A percentile compares a stretch with the other conserved stretches of the same genome.
phyloP scores from a whole-genome alignment of 2,113 vertebrate genomes.

The Notothenia rossii region DNA sequence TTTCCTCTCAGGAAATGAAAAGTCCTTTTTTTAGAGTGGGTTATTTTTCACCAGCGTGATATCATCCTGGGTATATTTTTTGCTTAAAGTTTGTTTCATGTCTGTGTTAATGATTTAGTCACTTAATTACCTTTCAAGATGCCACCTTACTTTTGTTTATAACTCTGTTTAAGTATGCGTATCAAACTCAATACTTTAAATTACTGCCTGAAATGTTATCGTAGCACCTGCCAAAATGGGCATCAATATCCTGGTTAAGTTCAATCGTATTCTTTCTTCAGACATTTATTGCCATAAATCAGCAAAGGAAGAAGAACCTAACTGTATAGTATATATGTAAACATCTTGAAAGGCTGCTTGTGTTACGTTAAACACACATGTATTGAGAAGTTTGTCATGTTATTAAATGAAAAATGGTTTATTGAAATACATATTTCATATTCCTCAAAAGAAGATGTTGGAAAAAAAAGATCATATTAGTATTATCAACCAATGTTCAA shows the following conservation, averaged over 20 bases:
- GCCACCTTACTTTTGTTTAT: not conserved
- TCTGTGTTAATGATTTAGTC: no score
- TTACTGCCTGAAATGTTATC: not conserved
- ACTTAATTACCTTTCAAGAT: no score
- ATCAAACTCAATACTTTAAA: not conserved
- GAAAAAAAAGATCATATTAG: not conserved
- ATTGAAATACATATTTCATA: not conserved
- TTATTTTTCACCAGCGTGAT: slow-evolving; percentile 44
- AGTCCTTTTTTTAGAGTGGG: slow-evolving; percentile 18
- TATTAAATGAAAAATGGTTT: not conserved
- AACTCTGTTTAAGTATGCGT: not conserved
- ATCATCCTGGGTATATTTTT: slow-evolving; percentile 11
- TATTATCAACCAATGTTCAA: not conserved
- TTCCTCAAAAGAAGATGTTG: not conserved
- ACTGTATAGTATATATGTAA: not conserved
- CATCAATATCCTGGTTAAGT: not conserved
- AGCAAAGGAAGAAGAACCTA: no score
- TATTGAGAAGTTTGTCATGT: not conserved
- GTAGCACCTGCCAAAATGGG: not conserved
- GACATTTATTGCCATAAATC: not conserved
- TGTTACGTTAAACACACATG: not conserved
- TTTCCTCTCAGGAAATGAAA: slow-evolving; percentile 47
- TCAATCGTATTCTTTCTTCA: not conserved
- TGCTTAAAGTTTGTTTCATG: slow-evolving; percentile 16
- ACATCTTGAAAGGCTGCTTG: not conserved